Conservation (phyloP, 2,797 vertebrate species). For the Falco cherrug region DNA sequence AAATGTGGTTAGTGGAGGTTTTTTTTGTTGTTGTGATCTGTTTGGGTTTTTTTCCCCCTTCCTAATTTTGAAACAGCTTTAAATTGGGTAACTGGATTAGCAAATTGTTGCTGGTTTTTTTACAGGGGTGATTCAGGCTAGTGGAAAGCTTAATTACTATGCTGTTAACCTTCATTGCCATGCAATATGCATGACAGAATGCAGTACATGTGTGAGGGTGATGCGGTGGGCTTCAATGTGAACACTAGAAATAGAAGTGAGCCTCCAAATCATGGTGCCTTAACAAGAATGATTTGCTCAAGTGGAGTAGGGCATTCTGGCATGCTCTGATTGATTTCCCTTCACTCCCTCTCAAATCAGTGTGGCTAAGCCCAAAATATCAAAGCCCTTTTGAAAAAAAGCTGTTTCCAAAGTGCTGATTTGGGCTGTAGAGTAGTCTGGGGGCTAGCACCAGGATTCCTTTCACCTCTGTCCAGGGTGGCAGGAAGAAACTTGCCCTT, state of each 20-base stretch:
- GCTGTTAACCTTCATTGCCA: not conserved
- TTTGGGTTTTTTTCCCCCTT: not conserved
- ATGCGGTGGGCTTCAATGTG: not conserved
- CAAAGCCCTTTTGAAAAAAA: not conserved
- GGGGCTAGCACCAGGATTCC: not conserved
- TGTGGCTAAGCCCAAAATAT: not conserved
- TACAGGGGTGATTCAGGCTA: not conserved
- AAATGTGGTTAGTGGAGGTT: not conserved
- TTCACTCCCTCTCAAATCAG: not conserved
- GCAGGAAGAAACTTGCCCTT: not conserved
- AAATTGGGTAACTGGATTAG: constrained; percentile 28
- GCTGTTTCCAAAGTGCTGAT: not conserved
- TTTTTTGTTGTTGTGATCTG: not conserved
- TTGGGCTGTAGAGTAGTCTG: not conserved
- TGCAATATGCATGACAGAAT: not conserved
- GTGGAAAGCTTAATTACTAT: not conserved
- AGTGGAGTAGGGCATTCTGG: not conserved
- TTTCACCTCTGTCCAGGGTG: not conserved
- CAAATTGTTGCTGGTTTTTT: not conserved
- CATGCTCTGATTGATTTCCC: not conserved
- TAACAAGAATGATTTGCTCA: not conserved
- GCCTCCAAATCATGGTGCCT: not conserved
- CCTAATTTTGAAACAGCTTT: not conserved
- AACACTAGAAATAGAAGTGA: not conserved
- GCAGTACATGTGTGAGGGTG: not conserved